Percentiles rank a stretch among this genome's conserved stretches.
Evolutionary conservation across 1,140 invertebrate species (phyloP).

Genomic region (Conus ventricosus): DNA sequence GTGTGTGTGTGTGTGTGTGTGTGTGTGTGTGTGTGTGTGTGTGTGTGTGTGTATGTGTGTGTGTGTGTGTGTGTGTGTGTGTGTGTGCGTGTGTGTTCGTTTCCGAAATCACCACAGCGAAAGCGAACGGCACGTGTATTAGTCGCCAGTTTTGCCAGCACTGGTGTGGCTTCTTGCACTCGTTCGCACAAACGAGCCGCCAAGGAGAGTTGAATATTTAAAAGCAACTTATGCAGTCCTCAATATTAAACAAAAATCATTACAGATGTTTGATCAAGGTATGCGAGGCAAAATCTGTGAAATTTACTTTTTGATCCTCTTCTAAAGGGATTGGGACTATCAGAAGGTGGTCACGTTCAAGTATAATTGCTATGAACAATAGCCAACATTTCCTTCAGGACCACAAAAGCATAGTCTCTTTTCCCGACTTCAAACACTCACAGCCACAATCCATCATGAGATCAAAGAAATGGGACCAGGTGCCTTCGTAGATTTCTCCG

Average conservation of each 20-base stretch:
- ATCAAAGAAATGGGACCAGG: constrained; percentile 22
- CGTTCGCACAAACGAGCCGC: no score
- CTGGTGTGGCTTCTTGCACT: not conserved
- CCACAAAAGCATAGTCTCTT: not conserved
- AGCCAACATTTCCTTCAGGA: not conserved
- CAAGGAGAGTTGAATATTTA: not conserved
- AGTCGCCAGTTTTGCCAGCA: not conserved
- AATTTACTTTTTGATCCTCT: not conserved
- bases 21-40: no score
- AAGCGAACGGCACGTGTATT: not conserved
- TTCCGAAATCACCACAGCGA: not conserved
- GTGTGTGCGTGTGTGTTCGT: not conserved
- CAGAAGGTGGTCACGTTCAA: not conserved
- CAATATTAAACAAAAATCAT: not conserved
- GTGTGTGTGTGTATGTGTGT: not conserved
- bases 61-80: constrained; percentile 6
- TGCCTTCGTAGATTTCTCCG: not conserved
- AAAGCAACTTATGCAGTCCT: not conserved
- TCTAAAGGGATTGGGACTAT: not conserved
- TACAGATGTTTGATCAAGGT: not conserved
- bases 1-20: no score
- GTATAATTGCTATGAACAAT: not conserved
- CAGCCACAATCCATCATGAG: not conserved
- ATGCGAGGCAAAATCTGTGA: no score
- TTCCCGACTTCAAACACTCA: not conserved